Evolutionary conservation across 2,797 vertebrate species (phyloP).

Genomic region (Malurus leucopterus): DNA sequence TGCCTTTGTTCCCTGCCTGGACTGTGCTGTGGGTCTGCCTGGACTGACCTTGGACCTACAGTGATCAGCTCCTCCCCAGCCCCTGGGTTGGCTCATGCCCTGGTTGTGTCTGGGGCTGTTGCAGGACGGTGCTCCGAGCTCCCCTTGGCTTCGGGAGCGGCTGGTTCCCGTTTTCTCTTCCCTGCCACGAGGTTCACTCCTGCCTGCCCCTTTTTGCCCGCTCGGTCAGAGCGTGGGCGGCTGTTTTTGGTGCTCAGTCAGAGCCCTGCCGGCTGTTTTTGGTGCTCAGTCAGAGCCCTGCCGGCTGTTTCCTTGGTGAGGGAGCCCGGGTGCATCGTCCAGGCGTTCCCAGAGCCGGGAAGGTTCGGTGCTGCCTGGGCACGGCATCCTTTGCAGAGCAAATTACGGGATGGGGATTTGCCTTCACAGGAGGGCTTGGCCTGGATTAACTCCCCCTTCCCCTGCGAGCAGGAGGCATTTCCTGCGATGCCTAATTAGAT

Average conservation of each 20-base stretch:
- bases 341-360: background rate
- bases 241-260: background rate
- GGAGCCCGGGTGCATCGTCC: background rate
- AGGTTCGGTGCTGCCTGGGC: background rate
- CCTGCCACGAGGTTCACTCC: accelerated
- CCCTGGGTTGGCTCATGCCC: background rate
- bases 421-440: background rate
- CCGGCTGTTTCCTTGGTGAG: accelerated
- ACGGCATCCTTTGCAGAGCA: background rate
- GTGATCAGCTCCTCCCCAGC: background rate
- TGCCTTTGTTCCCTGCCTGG: accelerated
- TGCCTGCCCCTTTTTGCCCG: background rate
- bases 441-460: background rate
- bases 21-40: accelerated
- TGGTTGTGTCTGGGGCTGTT: background rate
- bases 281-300: accelerated
- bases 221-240: accelerated
- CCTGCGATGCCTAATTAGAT: conserved; percentile 6
- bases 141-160: background rate
- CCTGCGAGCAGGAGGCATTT: background rate
- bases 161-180: background rate
- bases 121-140: background rate
- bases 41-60: accelerated
- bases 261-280: accelerated
- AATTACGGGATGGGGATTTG: background rate